Conservation (phyloP, 2,797 vertebrate genomes). For the Heliangelus exortis region DNA sequence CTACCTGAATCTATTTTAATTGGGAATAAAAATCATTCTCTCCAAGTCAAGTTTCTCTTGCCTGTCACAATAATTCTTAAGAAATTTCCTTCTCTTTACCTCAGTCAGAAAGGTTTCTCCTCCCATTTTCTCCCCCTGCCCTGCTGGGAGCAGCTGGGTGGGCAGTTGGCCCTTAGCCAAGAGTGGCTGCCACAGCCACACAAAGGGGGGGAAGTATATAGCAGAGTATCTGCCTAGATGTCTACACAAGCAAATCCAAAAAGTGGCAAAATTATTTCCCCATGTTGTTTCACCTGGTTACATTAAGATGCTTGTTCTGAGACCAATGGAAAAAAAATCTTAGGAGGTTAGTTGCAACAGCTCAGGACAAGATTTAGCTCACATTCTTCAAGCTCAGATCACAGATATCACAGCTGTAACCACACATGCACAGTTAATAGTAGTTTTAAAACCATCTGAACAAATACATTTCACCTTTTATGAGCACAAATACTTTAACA, state of each 20-base stretch:
- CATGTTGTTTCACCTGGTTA: neutral
- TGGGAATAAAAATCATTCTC: neutral
- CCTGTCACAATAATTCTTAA: neutral
- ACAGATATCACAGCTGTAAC: neutral
- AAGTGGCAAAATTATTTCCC: neutral
- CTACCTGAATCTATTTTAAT: neutral
- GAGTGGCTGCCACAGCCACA: neutral
- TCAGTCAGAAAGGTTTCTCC: neutral
- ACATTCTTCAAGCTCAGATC: neutral
- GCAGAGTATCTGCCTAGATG: neutral
- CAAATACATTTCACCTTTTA: neutral
- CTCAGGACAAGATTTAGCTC: neutral
- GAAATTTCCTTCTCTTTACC: neutral
- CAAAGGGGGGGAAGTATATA: neutral
- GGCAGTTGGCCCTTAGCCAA: no score
- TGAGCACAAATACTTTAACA: neutral
- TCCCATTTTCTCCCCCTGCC: neutral
- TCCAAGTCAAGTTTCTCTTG: neutral
- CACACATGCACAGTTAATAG: neutral
- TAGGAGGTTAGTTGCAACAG: fast-evolving
- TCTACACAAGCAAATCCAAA: neutral
- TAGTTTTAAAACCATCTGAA: neutral
- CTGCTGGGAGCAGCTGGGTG: neutral
- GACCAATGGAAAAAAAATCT: neutral
- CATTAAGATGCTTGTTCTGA: fast-evolving